Percentiles rank a stretch among this genome's conserved stretches.
Evolutionary conservation across 2,888 invertebrate genomes (phyloP).

Genomic region (Synergus gifuensis): DNA sequence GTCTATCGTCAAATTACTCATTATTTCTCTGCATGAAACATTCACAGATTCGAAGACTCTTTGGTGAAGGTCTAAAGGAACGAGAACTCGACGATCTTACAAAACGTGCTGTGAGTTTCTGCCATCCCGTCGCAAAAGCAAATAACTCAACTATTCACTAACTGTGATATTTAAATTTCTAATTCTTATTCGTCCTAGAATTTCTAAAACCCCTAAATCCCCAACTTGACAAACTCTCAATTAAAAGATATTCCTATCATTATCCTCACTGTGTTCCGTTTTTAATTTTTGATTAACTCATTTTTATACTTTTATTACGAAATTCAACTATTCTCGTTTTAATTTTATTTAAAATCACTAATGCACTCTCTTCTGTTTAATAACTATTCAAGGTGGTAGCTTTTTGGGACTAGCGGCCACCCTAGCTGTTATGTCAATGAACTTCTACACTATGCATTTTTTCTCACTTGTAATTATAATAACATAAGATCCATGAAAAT

Average conservation of each 20-base stretch:
- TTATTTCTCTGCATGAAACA: slow-evolving; percentile 64
- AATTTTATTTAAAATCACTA: too few relatives aligned
- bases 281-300: too few relatives aligned
- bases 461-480: not conserved
- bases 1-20: slow-evolving; percentile 3
- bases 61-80: slow-evolving; percentile 84
- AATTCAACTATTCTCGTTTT: too few relatives aligned
- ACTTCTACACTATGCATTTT: not conserved
- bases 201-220: not conserved
- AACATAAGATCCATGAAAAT: not conserved
- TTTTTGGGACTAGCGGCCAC: not conserved
- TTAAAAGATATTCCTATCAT: too few relatives aligned
- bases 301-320: too few relatives aligned
- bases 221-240: not conserved
- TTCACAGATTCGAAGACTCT: slow-evolving; percentile 85
- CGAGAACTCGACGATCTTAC: slow-evolving; percentile 84
- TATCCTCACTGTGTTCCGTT: not conserved
- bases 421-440: not conserved
- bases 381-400: too few relatives aligned
- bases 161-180: not conserved
- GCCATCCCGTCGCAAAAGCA: slow-evolving; percentile 21
- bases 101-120: slow-evolving; percentile 84
- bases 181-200: not conserved
- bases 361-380: too few relatives aligned
- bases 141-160: not conserved